Evolutionary conservation across 2,888 invertebrate genomes (phyloP).

Genomic region (Tridacna crocea): DNA sequence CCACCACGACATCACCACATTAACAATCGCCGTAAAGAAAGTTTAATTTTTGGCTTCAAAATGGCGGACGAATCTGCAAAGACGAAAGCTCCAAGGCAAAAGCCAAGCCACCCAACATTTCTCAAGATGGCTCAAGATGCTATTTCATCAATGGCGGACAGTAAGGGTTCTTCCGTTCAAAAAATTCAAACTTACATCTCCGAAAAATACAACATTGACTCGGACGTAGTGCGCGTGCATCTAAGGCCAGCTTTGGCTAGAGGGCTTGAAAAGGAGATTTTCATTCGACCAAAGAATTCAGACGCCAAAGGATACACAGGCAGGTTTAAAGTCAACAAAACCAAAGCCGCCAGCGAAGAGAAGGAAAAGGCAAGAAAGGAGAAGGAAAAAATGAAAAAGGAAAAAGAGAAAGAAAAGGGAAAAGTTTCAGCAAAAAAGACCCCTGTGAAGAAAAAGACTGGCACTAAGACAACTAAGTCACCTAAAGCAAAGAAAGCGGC

Average conservation of each 20-base stretch:
- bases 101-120: constrained; percentile 62
- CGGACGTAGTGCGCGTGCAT: constrained; percentile 51
- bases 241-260: constrained; percentile 68
- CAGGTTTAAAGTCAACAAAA: constrained; percentile 62
- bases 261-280: constrained; percentile 63
- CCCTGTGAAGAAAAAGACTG: constrained; percentile 32
- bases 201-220: constrained; percentile 68
- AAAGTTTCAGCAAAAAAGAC: constrained; percentile 26
- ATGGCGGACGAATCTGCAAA: constrained; percentile 47
- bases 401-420: constrained; percentile 33
- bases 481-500: constrained; percentile 30
- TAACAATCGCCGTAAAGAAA: neutral
- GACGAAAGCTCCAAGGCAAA: constrained; percentile 47
- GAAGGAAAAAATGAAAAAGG: constrained; percentile 41
- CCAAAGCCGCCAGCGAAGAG: constrained; percentile 39
- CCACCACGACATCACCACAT: neutral
- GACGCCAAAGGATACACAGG: constrained; percentile 64
- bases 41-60: neutral
- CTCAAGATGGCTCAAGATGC: constrained; percentile 68
- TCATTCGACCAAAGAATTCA: constrained; percentile 67
- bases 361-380: constrained; percentile 51
- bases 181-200: constrained; percentile 69
- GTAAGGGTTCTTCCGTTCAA: constrained; percentile 68
- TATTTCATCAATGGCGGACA: constrained; percentile 54
- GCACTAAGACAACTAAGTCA: constrained; percentile 11